Percentiles rank a stretch among this genome's conserved stretches.
These are phyloP conservation scores for Pentalonia nigronervosa DNA, from an alignment of 1,140 invertebrate species.

Conservation along the genomic window DNA sequence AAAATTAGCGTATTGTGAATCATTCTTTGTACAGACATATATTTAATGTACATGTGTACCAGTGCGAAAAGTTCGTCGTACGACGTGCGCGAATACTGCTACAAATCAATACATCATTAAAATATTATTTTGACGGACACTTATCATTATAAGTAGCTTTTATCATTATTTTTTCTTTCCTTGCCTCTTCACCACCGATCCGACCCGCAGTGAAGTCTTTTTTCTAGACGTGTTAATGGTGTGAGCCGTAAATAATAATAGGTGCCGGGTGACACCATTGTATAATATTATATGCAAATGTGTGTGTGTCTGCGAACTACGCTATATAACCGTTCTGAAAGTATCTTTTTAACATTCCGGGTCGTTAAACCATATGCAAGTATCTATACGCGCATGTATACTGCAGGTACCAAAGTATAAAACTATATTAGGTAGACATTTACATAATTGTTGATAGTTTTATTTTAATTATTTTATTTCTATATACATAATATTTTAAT, in stretches of 20 bases:
- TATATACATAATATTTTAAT: background rate
- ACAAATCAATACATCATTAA: constrained; percentile 23
- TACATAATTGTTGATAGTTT: background rate
- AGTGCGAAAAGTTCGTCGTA: background rate
- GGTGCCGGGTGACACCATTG: constrained; percentile 45
- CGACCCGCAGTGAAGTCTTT: background rate
- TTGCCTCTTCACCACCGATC: background rate
- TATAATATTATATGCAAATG: background rate
- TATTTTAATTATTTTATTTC: constrained; percentile 1
- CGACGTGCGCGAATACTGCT: background rate
- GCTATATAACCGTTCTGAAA: background rate
- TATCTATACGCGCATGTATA: background rate
- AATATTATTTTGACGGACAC: background rate
- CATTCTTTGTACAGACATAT: background rate
- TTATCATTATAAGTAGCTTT: constrained; percentile 1
- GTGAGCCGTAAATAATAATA: constrained; percentile 9
- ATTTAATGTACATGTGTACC: background rate
- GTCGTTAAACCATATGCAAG: constrained; percentile 23
- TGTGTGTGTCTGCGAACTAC: background rate
- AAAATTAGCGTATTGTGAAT: background rate
- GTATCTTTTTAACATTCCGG: background rate
- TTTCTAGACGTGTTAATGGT: background rate
- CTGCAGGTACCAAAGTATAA: background rate
- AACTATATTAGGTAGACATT: background rate
- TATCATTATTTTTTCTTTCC: constrained; percentile 25